Evolutionary conservation across 2,888 invertebrate genomes (phyloP), one percentile per base, ranked within the genome.

Genomic region (Heliconius erato): DNA sequence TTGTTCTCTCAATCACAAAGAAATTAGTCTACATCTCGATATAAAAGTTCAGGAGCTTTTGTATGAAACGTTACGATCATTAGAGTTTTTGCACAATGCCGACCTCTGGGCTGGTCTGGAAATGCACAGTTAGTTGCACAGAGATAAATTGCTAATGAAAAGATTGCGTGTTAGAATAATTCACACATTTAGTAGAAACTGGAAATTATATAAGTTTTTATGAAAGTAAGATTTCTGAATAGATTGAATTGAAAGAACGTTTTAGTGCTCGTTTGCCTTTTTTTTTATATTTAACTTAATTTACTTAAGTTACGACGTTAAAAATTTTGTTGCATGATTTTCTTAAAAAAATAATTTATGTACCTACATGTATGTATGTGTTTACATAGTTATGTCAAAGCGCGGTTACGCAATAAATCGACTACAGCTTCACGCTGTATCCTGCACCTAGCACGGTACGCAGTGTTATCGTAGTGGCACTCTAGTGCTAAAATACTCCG

Each of bases 71-170:
- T 76, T n/a, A 40, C n/a, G 79, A 72, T 81, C 84, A 77, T 83
- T 84, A 83, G 81, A 49, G 80, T 81, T 84, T 67, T 74, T 79
- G 76, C 80, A 81, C 26, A 79, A 54, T 79, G 79, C 83, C 80
- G 74, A 65, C 68, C 82, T 79, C 81, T 82, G 78, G 71, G 65
- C 32, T 72, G 69, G 63, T 80, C 65, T 82, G 76, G 49, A 82
- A 81, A 77, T 81, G 78, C 80, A 82, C 79, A 80, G 82, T 63
- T 40, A 80, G 82, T 68, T 44, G 74, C 79, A 79, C 80, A 80
- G 83, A 84, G 81, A 84, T 78, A 79, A 80, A 82, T 79, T 74
- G 77, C 82, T 84, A 84, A 84, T 84, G 84, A 84, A 84, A 84
- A 84, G 84, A 82, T 84, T 84, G 84, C 84, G 83, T 84, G 84